A percentile compares a stretch with the other conserved stretches of the same genome.
Conservation (phyloP, 2,797 vertebrate species). For the Sebastes reedi region DNA sequence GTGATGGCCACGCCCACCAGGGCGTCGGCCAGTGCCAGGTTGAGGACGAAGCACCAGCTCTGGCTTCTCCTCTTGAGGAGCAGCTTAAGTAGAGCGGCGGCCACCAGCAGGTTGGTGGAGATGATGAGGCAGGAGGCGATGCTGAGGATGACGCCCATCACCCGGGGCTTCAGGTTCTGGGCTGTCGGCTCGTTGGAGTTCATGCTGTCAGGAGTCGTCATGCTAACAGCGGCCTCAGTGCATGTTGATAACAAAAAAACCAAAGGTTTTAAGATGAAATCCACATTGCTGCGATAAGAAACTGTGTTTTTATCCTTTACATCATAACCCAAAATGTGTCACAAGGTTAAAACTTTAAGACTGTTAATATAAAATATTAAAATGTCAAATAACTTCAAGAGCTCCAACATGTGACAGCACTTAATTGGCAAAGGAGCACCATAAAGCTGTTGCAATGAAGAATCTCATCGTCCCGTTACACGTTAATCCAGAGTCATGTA, state of each 20-base stretch:
- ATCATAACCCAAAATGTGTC: too few species aligned
- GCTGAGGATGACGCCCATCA: conserved; percentile 82
- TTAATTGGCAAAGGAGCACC: not conserved
- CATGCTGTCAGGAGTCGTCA: not conserved
- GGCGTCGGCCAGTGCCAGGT: conserved; percentile 87
- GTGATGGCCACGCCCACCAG: conserved; percentile 88
- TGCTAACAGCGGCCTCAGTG: not conserved
- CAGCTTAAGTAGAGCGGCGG: conserved; percentile 77
- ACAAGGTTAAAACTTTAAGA: not conserved
- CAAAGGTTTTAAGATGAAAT: not conserved
- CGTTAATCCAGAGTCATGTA: not conserved
- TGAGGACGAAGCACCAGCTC: conserved; percentile 90
- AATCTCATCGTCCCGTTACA: not conserved
- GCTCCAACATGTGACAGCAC: not conserved
- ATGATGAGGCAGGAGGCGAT: conserved; percentile 87
- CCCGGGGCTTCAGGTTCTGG: not conserved
- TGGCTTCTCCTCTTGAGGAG: conserved; percentile 82
- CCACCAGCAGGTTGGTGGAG: conserved; percentile 85
- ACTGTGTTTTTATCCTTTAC: too few species aligned
- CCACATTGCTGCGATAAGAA: not conserved
- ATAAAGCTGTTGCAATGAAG: not conserved
- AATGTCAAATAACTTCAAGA: too few species aligned
- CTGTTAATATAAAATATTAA: not conserved
- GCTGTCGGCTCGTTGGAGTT: not conserved
- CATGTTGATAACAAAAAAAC: not conserved